Conservation (phyloP, 2,113 vertebrate species). For the Pontoporia blainvillei region DNA sequence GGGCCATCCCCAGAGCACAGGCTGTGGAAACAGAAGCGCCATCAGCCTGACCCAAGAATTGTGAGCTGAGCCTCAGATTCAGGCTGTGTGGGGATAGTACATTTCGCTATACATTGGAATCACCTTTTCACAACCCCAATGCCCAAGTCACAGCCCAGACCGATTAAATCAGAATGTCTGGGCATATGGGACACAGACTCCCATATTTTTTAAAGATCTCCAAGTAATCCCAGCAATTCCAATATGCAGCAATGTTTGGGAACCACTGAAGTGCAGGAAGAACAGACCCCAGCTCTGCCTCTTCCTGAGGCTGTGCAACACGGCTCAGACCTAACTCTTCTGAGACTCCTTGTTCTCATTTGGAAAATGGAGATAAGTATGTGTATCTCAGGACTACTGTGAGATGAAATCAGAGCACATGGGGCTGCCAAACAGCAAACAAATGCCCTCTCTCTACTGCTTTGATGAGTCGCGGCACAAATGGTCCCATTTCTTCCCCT, state of each 20-base stretch:
- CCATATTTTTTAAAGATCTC: neutral
- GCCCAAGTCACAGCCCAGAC: neutral
- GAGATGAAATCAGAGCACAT: neutral
- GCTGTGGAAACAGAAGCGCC: constrained; percentile 31
- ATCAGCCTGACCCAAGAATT: neutral
- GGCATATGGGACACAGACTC: neutral
- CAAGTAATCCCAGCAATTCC: neutral
- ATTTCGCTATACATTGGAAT: accelerated
- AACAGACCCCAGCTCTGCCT: neutral
- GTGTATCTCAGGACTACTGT: accelerated
- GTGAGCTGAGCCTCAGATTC: neutral
- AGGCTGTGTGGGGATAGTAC: accelerated
- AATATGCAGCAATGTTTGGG: neutral
- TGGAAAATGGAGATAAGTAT: neutral
- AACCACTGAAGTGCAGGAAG: neutral
- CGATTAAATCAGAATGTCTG: neutral
- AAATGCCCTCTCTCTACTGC: accelerated
- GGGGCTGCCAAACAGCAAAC: neutral
- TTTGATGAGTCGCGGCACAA: accelerated
- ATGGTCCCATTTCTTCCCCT: neutral
- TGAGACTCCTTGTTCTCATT: neutral
- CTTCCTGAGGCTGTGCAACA: neutral
- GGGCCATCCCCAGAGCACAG: neutral
- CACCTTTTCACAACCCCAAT: accelerated
- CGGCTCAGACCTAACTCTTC: neutral